These are phyloP conservation scores for Dolomedes plantarius DNA, from an alignment of 2,888 invertebrate species.

Conservation along the genomic window DNA sequence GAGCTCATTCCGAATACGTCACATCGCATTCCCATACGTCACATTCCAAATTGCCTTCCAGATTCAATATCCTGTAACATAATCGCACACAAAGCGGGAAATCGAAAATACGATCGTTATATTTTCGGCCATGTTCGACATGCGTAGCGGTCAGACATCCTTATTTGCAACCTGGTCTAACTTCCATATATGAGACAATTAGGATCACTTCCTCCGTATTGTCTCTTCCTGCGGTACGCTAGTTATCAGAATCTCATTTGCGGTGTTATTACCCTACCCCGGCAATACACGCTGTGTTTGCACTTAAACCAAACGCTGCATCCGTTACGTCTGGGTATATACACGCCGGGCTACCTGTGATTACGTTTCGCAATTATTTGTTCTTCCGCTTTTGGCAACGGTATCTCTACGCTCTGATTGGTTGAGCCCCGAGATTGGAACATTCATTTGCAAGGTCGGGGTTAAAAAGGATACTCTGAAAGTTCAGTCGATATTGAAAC, in stretches of 20 bases:
- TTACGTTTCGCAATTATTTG: not conserved
- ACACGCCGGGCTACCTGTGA: not conserved
- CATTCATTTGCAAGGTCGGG: conserved; percentile 12
- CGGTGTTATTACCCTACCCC: not conserved
- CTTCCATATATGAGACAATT: not conserved
- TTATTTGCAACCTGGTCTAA: not conserved
- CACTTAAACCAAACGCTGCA: not conserved
- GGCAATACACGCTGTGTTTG: too few species aligned
- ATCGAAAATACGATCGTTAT: too few species aligned
- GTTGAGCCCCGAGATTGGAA: not conserved
- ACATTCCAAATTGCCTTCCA: too few species aligned
- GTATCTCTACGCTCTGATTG: conserved; percentile 22
- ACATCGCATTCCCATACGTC: too few species aligned
- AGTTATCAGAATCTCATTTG: not conserved
- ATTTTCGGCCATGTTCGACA: too few species aligned
- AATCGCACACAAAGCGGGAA: too few species aligned
- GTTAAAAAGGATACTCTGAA: not conserved
- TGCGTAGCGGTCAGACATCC: not conserved
- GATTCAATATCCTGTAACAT: too few species aligned
- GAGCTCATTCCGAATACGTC: too few species aligned
- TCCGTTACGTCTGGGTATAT: not conserved
- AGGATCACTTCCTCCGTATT: not conserved
- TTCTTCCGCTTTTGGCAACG: conserved; percentile 13
- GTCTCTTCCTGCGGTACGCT: not conserved
- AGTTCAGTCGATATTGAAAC: not conserved